Evolutionary conservation across 2,888 invertebrate species (phyloP).

Genomic region (Chloroclysta siterata): DNA sequence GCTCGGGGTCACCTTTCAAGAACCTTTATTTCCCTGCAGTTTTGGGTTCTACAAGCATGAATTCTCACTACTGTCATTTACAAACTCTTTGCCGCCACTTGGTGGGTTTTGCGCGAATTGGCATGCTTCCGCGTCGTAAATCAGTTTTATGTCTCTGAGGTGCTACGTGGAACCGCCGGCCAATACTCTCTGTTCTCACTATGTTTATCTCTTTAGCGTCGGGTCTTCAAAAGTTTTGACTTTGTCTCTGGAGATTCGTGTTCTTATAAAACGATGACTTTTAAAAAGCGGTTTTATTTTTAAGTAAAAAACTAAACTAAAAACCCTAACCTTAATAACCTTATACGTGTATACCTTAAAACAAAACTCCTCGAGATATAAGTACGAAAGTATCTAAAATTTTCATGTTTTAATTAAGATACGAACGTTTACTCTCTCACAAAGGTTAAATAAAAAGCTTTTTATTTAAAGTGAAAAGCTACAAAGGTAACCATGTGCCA

Average conservation of each 20-base stretch:
- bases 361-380: too few relatives aligned
- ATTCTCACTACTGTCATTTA: slow-evolving; percentile 4
- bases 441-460: too few relatives aligned
- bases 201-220: slow-evolving; percentile 33
- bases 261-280: not conserved
- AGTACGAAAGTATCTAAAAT: too few relatives aligned
- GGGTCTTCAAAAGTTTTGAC: slow-evolving; percentile 22
- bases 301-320: too few relatives aligned
- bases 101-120: slow-evolving; percentile 51
- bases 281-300: not conserved
- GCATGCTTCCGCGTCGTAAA: slow-evolving; percentile 63
- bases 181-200: slow-evolving; percentile 34
- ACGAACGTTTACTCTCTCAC: too few relatives aligned
- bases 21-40: not conserved
- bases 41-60: not conserved
- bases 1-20: not conserved
- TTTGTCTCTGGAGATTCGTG: slow-evolving; percentile 1
- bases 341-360: too few relatives aligned
- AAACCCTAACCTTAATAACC: too few relatives aligned
- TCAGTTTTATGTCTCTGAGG: slow-evolving; percentile 64
- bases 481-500: too few relatives aligned
- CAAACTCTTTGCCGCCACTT: slow-evolving; percentile 41
- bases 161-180: slow-evolving; percentile 52
- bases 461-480: too few relatives aligned
- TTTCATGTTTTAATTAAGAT: too few relatives aligned